A percentile compares a stretch with the other conserved stretches of the same genome.
These are phyloP conservation scores for Paracentrotus lividus DNA, from an alignment of 53 echinoderm and acorn worm genomes.

Conservation along the genomic window DNA sequence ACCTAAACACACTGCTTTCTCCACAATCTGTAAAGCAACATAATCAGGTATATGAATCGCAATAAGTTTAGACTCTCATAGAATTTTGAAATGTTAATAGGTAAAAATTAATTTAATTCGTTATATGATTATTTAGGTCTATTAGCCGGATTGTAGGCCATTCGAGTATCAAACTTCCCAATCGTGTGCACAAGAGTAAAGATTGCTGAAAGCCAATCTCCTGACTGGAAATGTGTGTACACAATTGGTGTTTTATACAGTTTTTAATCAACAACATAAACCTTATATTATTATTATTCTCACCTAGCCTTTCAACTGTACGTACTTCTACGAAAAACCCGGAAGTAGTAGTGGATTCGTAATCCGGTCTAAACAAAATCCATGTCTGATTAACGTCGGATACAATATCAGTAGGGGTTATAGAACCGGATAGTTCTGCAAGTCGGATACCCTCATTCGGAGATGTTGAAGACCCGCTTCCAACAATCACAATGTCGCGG, in stretches of 20 bases:
- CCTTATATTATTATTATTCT: background rate
- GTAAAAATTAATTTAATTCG: no score
- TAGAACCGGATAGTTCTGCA: background rate
- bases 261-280: no score
- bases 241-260: no score
- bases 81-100: no score
- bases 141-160: no score
- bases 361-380: slow-evolving; percentile 39
- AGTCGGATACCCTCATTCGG: background rate
- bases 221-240: no score
- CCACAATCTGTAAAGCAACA: slow-evolving; percentile 2
- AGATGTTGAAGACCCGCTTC: slow-evolving; percentile 10
- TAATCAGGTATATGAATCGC: no score
- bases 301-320: slow-evolving; percentile 20
- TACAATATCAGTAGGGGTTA: slow-evolving; percentile 44
- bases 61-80: no score
- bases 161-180: no score
- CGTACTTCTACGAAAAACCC: slow-evolving; percentile 1
- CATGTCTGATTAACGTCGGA: background rate
- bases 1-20: background rate
- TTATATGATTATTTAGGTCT: no score
- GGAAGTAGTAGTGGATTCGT: background rate
- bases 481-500: background rate
- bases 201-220: no score
- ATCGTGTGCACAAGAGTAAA: no score